Conservation (phyloP, 2,797 vertebrate genomes). For the Dipus sagitta region DNA sequence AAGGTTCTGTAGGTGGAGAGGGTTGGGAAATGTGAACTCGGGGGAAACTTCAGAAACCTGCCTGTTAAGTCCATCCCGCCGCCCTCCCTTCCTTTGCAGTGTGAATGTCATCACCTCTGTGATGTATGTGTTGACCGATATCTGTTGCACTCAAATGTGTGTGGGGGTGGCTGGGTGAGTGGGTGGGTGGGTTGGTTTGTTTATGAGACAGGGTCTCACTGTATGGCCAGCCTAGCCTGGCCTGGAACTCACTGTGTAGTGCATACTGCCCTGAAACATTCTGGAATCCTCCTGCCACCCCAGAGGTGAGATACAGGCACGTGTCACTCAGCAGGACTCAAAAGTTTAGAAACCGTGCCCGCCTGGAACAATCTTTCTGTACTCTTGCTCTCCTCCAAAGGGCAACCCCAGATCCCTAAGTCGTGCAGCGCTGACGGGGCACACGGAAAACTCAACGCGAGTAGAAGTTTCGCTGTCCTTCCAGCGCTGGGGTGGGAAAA, state of each 20-base stretch:
- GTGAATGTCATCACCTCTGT: neutral
- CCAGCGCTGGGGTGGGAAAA: neutral
- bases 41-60: neutral
- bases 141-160: neutral
- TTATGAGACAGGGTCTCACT: neutral
- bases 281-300: neutral
- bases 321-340: neutral
- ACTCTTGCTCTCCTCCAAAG: neutral
- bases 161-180: too few relatives aligned
- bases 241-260: neutral
- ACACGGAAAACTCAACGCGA: constrained; percentile 26
- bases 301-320: neutral
- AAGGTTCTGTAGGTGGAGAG: neutral
- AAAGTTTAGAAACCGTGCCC: neutral
- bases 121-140: neutral
- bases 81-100: neutral
- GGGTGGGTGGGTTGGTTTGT: neutral
- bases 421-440: neutral
- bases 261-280: neutral
- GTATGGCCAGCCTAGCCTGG: neutral
- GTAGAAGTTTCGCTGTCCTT: neutral
- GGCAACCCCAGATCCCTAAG: neutral
- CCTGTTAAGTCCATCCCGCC: neutral
- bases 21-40: neutral
- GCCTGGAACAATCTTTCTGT: neutral